phyloP scores from a whole-genome alignment of 2,888 invertebrate genomes.

The Rhagophthalmus giganteus region DNA sequence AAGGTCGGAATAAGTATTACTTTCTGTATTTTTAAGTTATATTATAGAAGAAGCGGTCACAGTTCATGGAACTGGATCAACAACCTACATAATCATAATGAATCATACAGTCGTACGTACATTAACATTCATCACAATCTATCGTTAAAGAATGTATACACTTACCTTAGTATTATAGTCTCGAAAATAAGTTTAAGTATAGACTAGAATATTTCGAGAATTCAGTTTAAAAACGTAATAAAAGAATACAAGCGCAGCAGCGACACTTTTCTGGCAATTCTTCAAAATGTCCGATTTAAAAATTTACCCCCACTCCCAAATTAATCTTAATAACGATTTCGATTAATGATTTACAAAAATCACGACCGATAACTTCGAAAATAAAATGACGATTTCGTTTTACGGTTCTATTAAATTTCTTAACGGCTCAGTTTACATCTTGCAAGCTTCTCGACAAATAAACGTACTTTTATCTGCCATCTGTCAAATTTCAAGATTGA shows the following conservation, averaged over 20 bases:
- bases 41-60: too few relatives aligned
- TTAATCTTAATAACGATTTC: constrained; percentile 1
- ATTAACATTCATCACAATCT: too few relatives aligned
- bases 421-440: constrained; percentile 1
- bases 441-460: constrained; percentile 21
- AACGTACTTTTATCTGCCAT: constrained; percentile 26
- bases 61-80: too few relatives aligned
- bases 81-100: background rate
- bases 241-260: constrained; percentile 6
- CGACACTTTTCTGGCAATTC: constrained; percentile 4
- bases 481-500: constrained; percentile 39
- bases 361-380: too few relatives aligned
- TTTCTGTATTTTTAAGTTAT: too few relatives aligned
- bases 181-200: background rate
- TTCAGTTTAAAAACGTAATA: background rate
- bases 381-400: too few relatives aligned
- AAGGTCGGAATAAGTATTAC: too few relatives aligned
- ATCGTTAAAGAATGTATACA: too few relatives aligned
- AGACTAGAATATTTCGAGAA: background rate
- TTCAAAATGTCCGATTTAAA: constrained; percentile 38
- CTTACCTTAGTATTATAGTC: background rate
- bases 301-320: constrained; percentile 18
- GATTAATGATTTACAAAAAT: too few relatives aligned
- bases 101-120: background rate
- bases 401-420: too few relatives aligned